phyloP scores from a whole-genome alignment of 2,888 invertebrate genomes.

The Chelonus formosanus region DNA sequence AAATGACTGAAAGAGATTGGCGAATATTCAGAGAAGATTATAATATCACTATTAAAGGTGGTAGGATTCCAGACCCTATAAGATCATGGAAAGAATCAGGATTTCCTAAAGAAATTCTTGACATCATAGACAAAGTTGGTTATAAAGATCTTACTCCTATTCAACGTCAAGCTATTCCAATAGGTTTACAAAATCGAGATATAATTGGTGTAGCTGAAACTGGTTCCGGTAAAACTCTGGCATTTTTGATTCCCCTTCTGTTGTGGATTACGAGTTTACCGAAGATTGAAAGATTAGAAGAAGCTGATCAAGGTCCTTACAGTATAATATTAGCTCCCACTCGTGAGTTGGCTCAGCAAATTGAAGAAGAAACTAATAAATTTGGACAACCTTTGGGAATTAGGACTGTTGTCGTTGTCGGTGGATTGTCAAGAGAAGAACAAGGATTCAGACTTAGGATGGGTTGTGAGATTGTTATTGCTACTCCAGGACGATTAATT shows the following conservation, averaged over 20 bases:
- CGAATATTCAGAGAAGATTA: constrained; percentile 99
- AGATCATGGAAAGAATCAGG: constrained; percentile 94
- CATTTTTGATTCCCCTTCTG: constrained; percentile 95
- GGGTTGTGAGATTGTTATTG: constrained; percentile 99
- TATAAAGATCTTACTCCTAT: constrained; percentile 99
- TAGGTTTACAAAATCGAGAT: constrained; percentile 92
- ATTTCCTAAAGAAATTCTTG: constrained; percentile 88
- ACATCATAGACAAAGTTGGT: constrained; percentile 93
- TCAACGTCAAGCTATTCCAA: constrained; percentile 98
- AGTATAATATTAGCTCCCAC: constrained; percentile 99
- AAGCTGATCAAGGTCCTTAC: constrained; percentile 96
- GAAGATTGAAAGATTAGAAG: constrained; percentile 90
- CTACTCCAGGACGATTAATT: constrained; percentile 98
- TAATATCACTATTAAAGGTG: constrained; percentile 97
- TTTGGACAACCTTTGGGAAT: constrained; percentile 94
- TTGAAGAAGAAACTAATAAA: constrained; percentile 98
- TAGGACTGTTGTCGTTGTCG: constrained; percentile 97
- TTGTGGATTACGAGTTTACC: constrained; percentile 98
- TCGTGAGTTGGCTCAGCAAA: constrained; percentile 97
- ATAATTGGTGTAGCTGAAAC: constrained; percentile 99
- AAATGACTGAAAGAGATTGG: constrained; percentile 99
- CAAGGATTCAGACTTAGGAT: constrained; percentile 96
- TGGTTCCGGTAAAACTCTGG: constrained; percentile 98
- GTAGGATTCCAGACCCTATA: constrained; percentile 95
- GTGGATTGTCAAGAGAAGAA: constrained; percentile 95